phyloP scores from a whole-genome alignment of 2,113 vertebrate genomes.

The Hystrix cristata region DNA sequence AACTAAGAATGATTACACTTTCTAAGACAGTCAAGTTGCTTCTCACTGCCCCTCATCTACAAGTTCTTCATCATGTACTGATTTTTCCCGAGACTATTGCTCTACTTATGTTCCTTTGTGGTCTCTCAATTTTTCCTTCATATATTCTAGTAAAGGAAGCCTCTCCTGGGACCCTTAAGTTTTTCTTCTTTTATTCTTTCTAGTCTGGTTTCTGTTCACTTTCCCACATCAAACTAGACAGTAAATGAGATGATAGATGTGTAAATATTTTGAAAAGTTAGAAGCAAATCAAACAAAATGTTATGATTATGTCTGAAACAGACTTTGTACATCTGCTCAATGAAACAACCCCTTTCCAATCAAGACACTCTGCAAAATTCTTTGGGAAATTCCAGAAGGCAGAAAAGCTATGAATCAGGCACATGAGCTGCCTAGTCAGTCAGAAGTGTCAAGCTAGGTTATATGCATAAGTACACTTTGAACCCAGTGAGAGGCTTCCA shows the following conservation, averaged over 20 bases:
- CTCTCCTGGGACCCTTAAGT: constrained; percentile 2
- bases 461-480: neutral
- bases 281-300: constrained; percentile 66
- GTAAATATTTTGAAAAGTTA: constrained; percentile 67
- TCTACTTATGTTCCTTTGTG: neutral
- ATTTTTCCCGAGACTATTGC: neutral
- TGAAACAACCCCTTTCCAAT: constrained; percentile 52
- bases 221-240: constrained; percentile 64
- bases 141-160: constrained; percentile 31
- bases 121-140: neutral
- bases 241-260: constrained; percentile 54
- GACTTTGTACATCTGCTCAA: constrained; percentile 60
- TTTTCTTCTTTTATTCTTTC: constrained; percentile 67
- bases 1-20: constrained; percentile 24
- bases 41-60: neutral
- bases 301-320: constrained; percentile 73
- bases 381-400: constrained; percentile 69
- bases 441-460: constrained; percentile 10
- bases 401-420: constrained; percentile 57
- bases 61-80: neutral
- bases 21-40: neutral
- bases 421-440: constrained; percentile 35
- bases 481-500: constrained; percentile 54
- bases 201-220: constrained; percentile 50
- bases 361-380: constrained; percentile 69